phyloP scores from a whole-genome alignment of 2,113 vertebrate genomes.

The Paracanthobrama guichenoti region DNA sequence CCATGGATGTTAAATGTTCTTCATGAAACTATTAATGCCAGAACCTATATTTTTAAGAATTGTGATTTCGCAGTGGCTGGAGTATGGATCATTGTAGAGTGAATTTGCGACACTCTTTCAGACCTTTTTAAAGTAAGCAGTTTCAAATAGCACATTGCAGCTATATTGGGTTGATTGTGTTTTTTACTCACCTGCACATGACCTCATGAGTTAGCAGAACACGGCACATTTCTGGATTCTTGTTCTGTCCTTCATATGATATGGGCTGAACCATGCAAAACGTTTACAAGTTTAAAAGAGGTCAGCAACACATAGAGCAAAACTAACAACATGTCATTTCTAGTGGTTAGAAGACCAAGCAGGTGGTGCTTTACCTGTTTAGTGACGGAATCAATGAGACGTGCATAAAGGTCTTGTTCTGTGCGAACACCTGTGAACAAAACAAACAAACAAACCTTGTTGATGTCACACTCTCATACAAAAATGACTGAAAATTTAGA shows the following conservation, averaged over 20 bases:
- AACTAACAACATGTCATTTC: background rate
- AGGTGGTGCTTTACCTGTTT: conserved; percentile 83
- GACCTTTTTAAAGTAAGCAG: background rate
- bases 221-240: conserved; percentile 98
- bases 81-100: background rate
- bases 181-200: conserved; percentile 94
- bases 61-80: background rate
- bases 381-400: conserved; percentile 96
- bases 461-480: no score
- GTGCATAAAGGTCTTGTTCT: conserved; percentile 94
- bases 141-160: background rate
- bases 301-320: conserved; percentile 19
- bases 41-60: background rate
- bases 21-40: background rate
- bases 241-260: conserved; percentile 95
- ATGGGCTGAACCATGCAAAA: conserved; percentile 80
- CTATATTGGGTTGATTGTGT: background rate
- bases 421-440: conserved; percentile 86
- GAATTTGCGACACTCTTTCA: background rate
- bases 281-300: background rate
- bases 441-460: conserved; percentile 35
- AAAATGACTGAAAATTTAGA: no score
- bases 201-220: conserved; percentile 96
- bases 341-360: background rate
- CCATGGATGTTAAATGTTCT: background rate